Percentiles rank a stretch among this genome's conserved stretches.
These are phyloP conservation scores for Dryobota labecula DNA, from an alignment of 2,888 invertebrate species.

Conservation along the genomic window DNA sequence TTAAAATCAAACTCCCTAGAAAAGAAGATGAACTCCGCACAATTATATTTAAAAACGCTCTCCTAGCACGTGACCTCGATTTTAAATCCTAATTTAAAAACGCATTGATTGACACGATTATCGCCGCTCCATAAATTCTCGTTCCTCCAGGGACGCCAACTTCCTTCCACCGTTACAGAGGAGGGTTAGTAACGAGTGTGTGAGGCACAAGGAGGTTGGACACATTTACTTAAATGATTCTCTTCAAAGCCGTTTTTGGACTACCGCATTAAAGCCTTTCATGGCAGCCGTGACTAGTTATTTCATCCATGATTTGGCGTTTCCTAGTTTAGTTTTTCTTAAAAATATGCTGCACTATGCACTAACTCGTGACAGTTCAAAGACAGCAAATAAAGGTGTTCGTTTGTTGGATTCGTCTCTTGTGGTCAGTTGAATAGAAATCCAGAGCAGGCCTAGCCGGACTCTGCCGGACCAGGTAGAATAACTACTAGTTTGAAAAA, in stretches of 20 bases:
- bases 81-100: constrained; percentile 35
- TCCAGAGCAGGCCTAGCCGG: neutral
- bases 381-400: neutral
- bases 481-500: too few species aligned
- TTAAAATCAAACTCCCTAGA: neutral
- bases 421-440: neutral
- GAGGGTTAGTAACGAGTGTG: constrained; percentile 18
- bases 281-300: neutral
- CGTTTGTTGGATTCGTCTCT: too few species aligned
- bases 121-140: constrained; percentile 37
- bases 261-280: neutral
- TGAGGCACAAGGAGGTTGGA: constrained; percentile 6
- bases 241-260: neutral
- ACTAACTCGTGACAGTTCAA: too few species aligned
- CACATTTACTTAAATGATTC: constrained; percentile 27
- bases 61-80: constrained; percentile 2
- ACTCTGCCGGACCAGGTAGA: too few species aligned
- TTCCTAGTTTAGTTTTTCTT: neutral
- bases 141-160: constrained; percentile 13
- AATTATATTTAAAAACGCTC: neutral
- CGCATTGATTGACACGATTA: constrained; percentile 11
- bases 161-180: neutral
- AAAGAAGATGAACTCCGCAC: neutral
- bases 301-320: neutral
- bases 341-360: neutral